Conservation (phyloP, 2,113 vertebrate species). For the Vicugna pacos region DNA sequence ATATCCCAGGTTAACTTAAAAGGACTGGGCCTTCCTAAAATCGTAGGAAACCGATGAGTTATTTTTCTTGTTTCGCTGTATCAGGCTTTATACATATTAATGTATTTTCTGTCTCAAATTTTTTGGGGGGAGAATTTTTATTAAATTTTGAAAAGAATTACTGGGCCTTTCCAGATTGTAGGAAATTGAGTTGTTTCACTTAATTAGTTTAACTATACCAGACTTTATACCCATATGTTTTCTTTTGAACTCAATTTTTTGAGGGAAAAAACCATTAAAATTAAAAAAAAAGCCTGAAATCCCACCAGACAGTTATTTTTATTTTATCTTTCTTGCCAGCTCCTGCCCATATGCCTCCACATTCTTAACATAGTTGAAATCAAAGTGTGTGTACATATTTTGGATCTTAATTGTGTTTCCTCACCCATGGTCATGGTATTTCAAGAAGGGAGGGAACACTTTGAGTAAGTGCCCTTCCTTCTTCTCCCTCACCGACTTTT, state of each 20-base stretch:
- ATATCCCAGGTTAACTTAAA: background rate
- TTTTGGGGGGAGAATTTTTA: background rate
- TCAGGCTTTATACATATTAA: background rate
- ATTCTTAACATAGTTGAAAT: background rate
- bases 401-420: background rate
- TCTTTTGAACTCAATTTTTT: background rate
- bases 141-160: background rate
- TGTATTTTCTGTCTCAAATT: background rate
- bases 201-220: background rate
- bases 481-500: background rate
- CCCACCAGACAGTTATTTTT: background rate
- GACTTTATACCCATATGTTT: background rate
- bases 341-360: background rate
- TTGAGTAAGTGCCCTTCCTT: background rate
- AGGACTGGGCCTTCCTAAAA: background rate
- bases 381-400: background rate
- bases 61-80: background rate
- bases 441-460: background rate
- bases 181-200: background rate
- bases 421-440: background rate
- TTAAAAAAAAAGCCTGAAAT: background rate
- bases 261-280: background rate
- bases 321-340: background rate
- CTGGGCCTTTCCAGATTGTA: background rate
- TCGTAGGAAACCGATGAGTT: background rate